Evolutionary conservation across 64 coral and sea anemone species (phyloP).

Genomic region (Stichodactyla helianthus): DNA sequence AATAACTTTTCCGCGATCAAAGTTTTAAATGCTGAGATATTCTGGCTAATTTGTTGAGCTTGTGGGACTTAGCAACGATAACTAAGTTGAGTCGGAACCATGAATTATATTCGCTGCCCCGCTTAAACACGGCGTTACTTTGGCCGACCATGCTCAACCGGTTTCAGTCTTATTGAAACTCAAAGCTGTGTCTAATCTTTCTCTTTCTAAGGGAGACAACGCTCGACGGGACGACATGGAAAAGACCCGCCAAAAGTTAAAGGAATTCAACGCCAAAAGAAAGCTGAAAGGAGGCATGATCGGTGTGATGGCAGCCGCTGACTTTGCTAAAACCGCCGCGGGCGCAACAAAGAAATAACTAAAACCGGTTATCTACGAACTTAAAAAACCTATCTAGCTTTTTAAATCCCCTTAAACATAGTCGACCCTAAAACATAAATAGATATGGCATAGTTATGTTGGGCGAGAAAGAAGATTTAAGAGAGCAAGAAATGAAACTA

Average conservation of each 20-base stretch:
- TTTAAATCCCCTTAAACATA: not conserved
- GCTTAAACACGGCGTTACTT: too few relatives aligned
- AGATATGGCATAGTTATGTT: not conserved
- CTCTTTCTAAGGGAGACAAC: slow-evolving; percentile 54
- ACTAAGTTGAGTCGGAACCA: too few relatives aligned
- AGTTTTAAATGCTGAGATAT: too few relatives aligned
- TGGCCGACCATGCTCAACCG: too few relatives aligned
- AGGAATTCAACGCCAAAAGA: slow-evolving; percentile 91
- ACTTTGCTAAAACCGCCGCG: not conserved
- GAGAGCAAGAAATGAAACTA: too few relatives aligned
- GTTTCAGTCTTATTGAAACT: too few relatives aligned
- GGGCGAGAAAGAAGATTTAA: too few relatives aligned
- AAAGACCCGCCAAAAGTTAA: slow-evolving; percentile 61
- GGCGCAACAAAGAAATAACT: not conserved
- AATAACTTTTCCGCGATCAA: too few relatives aligned
- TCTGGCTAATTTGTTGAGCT: too few relatives aligned
- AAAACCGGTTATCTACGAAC: not conserved
- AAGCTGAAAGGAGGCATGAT: slow-evolving; percentile 94
- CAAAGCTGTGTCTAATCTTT: not conserved
- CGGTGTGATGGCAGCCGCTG: slow-evolving; percentile 53
- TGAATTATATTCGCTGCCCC: too few relatives aligned
- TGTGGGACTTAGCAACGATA: too few relatives aligned
- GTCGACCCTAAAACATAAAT: not conserved
- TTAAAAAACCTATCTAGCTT: not conserved
- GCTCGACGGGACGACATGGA: slow-evolving; percentile 87